A percentile compares a stretch with the other conserved stretches of the same genome.
These are phyloP conservation scores for Trichogramma pretiosum DNA, from an alignment of 1,140 invertebrate species.

Conservation along the genomic window DNA sequence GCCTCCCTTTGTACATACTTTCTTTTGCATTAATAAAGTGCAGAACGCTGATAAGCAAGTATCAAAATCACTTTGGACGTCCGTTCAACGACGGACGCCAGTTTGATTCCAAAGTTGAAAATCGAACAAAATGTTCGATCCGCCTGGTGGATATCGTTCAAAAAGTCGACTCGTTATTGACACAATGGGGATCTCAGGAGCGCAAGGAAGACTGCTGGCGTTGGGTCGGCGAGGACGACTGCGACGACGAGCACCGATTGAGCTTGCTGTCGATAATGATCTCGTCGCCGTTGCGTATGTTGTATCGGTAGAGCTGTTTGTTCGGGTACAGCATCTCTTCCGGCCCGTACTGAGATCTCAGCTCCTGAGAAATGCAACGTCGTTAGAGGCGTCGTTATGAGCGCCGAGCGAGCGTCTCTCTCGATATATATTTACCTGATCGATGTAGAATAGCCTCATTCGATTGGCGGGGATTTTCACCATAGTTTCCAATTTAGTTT, in stretches of 20 bases:
- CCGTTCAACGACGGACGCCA: no score
- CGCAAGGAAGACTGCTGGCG: conserved; percentile 34
- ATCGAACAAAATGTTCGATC: no score
- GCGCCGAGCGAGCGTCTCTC: no score
- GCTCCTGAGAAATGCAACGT: conserved; percentile 48
- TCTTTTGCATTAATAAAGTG: no score
- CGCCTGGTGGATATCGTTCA: no score
- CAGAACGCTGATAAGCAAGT: conserved; percentile 21
- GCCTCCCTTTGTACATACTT: no score
- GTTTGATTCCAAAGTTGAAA: no score
- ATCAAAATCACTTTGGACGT: conserved; percentile 24
- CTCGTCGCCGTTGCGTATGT: conserved; percentile 81
- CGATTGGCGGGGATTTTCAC: conserved; percentile 69
- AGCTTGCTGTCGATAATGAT: conserved; percentile 77
- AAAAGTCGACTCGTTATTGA: no score
- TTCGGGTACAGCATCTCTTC: conserved; percentile 82
- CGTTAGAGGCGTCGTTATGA: no score
- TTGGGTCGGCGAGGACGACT: conserved; percentile 5
- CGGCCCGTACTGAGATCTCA: conserved; percentile 53
- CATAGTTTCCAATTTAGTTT: conserved; percentile 67
- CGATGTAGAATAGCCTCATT: conserved; percentile 80
- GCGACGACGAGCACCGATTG: conserved; percentile 34
- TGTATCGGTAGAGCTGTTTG: conserved; percentile 84
- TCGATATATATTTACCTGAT: no score
- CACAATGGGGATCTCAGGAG: no score